Percentiles rank a stretch among this genome's conserved stretches.
Evolutionary conservation across 2,113 vertebrate genomes (phyloP).

Genomic region (Passerina amoena): DNA sequence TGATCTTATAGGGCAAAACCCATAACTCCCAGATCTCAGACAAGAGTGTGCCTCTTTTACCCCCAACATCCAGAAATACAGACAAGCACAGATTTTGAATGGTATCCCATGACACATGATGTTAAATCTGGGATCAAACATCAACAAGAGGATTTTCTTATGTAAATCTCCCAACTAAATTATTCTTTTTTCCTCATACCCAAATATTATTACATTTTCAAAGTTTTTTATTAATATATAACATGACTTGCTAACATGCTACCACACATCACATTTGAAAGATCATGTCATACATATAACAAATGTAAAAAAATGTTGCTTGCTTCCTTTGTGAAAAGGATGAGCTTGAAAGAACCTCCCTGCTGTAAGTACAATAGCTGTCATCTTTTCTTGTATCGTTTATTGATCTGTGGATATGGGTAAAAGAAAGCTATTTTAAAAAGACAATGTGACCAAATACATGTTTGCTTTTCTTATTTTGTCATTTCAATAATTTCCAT

Average conservation of each 20-base stretch:
- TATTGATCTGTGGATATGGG: background rate
- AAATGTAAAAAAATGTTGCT: background rate
- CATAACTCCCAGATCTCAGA: background rate
- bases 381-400: background rate
- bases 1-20: background rate
- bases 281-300: background rate
- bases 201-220: background rate
- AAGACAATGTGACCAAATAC: background rate
- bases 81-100: background rate
- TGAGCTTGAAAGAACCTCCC: background rate
- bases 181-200: background rate
- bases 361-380: background rate
- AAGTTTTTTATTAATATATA: background rate
- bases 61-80: background rate
- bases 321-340: background rate
- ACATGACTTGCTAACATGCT: background rate
- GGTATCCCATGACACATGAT: background rate
- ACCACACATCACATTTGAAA: background rate
- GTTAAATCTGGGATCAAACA: background rate
- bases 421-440: background rate
- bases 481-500: constrained; percentile 6
- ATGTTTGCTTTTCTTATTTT: background rate
- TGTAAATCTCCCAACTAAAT: background rate
- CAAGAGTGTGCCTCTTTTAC: background rate
- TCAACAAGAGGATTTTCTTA: background rate